phyloP scores from a whole-genome alignment of 2,888 invertebrate species.

The Euphydryas editha region DNA sequence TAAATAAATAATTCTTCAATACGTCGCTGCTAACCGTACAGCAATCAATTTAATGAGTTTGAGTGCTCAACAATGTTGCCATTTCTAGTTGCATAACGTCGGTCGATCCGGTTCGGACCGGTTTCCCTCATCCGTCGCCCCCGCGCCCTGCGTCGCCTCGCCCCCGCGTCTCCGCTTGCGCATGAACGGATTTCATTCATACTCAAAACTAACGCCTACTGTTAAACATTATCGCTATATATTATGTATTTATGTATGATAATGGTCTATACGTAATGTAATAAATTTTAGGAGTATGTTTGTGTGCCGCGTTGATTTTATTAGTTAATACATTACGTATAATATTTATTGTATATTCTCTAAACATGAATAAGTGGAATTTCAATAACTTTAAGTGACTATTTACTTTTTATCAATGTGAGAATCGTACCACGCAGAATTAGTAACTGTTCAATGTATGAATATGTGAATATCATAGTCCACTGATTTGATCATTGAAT shows the following conservation, averaged over 20 bases:
- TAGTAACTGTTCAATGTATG: too few species aligned
- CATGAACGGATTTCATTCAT: constrained; percentile 36
- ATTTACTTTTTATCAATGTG: too few species aligned
- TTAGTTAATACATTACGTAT: too few species aligned
- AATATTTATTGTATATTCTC: too few species aligned
- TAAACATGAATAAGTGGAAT: too few species aligned
- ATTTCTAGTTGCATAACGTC: constrained; percentile 40
- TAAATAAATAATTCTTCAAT: background rate
- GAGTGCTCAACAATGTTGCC: constrained; percentile 28
- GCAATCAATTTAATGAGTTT: constrained; percentile 15
- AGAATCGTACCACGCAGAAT: too few species aligned
- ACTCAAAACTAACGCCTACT: constrained; percentile 16
- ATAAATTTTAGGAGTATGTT: background rate
- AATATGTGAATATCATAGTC: too few species aligned
- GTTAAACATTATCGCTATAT: constrained; percentile 9
- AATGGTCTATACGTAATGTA: background rate
- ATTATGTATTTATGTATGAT: background rate
- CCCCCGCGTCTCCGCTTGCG: constrained; percentile 25
- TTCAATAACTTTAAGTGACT: too few species aligned
- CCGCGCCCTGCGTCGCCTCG: constrained; percentile 8
- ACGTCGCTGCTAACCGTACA: constrained; percentile 32
- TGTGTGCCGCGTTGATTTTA: too few species aligned
- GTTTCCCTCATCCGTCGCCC: constrained; percentile 37
- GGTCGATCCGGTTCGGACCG: constrained; percentile 39
- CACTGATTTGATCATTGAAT: too few species aligned